Conservation (phyloP, 2,888 invertebrate genomes). For the Deilephila porcellus region DNA sequence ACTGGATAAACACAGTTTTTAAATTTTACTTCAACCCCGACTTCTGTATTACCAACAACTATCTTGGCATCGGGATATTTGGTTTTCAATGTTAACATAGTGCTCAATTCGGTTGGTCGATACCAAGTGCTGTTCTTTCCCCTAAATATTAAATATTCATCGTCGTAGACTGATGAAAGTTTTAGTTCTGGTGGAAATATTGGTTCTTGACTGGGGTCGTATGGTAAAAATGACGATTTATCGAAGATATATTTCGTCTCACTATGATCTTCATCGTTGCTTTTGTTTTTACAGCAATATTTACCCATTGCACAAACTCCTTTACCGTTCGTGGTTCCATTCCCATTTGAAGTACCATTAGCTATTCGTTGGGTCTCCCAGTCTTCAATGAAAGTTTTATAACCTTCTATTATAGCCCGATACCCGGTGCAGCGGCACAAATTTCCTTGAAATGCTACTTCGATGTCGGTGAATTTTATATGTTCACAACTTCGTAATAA, state of each 20-base stretch:
- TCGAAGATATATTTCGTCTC: constrained; percentile 85
- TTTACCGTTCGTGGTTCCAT: constrained; percentile 46
- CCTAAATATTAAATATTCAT: constrained; percentile 77
- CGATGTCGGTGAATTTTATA: constrained; percentile 86
- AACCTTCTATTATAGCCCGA: constrained; percentile 93
- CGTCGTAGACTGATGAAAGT: constrained; percentile 84
- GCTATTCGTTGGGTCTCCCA: constrained; percentile 84
- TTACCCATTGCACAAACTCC: constrained; percentile 85
- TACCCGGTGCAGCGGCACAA: constrained; percentile 95
- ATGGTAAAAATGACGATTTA: constrained; percentile 86
- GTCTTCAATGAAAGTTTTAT: constrained; percentile 90
- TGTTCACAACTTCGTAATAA: constrained; percentile 85
- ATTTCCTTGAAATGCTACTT: constrained; percentile 90
- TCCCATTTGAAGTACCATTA: constrained; percentile 48
- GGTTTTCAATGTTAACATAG: constrained; percentile 87
- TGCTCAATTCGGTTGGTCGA: constrained; percentile 86
- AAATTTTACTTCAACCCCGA: constrained; percentile 94
- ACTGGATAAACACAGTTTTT: constrained; percentile 90
- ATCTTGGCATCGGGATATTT: constrained; percentile 88
- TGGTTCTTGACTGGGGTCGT: constrained; percentile 90
- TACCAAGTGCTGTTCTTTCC: constrained; percentile 87
- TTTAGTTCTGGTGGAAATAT: constrained; percentile 94
- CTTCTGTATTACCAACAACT: constrained; percentile 93
- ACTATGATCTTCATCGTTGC: constrained; percentile 63
- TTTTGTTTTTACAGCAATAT: constrained; percentile 86